Evolutionary conservation across 1,140 invertebrate genomes (phyloP).

Genomic region (Ladona fulva): DNA sequence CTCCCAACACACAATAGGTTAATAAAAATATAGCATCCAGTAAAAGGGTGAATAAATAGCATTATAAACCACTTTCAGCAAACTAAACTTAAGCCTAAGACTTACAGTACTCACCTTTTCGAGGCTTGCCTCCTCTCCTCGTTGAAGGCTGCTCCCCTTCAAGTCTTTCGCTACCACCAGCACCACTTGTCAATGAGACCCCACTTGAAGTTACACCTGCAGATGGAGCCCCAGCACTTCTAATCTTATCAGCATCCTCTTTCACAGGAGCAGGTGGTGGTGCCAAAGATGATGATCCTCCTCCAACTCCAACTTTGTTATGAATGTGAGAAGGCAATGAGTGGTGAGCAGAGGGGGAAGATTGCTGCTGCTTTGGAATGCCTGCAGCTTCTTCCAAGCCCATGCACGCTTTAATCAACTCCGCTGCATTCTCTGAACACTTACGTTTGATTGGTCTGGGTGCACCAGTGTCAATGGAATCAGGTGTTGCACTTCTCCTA

Average conservation of each 20-base stretch:
- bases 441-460: constrained; percentile 47
- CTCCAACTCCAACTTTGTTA: neutral
- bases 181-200: neutral
- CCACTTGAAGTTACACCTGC: neutral
- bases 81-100: too few relatives aligned
- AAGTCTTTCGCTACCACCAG: neutral
- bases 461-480: constrained; percentile 19
- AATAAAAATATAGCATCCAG: too few relatives aligned
- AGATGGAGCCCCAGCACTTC: neutral
- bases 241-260: neutral
- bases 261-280: neutral
- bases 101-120: too few relatives aligned
- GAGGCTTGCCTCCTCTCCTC: neutral
- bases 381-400: constrained; percentile 45
- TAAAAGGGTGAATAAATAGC: too few relatives aligned
- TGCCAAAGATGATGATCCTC: neutral
- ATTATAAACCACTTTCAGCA: too few relatives aligned
- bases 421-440: constrained; percentile 55
- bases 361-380: neutral
- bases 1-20: too few relatives aligned
- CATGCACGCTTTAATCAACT: constrained; percentile 58
- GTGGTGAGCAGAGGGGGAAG: neutral
- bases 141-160: neutral
- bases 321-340: neutral
- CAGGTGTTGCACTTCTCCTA: constrained; percentile 19